Evolutionary conservation across 1,140 invertebrate species (phyloP), one percentile per base, ranked within the genome.

Genomic region (Trichonephila clavipes): DNA sequence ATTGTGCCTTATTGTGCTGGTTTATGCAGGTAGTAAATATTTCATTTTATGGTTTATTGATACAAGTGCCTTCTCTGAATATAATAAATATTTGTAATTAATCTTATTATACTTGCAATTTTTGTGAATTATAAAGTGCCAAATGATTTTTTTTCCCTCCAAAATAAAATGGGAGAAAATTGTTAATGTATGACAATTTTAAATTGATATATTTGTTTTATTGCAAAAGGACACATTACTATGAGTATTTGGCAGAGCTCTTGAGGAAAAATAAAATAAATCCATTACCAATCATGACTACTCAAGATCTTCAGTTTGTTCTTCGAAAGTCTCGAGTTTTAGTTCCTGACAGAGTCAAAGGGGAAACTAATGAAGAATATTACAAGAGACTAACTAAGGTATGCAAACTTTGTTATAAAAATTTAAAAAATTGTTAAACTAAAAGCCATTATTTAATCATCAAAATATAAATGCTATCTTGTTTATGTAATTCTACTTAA

Each of bases 211-310:
- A 5, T 59, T 59, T 7, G 6, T 77, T 72, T 94, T 95, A 94
- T 93, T 94, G 94, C 96, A 97, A 88, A 96, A 99, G 98, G 97
- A 97, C 96, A 95, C 98, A 99, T 96, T 98, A 98, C 96, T 96
- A 98, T 96, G 98, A 99, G 96, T 98, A 98, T 96, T 96, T 99
- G 95, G 97, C 97, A 95, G 96, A 96, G 94, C 96, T 98, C 95
- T 97, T 98, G 95, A 97, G 97, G 95, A 95, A 96, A 94, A 96
- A 97, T 95, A 96, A 96, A 83, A 95, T 98, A 95, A 98, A 98
- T 96, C 97, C 98, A 51, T 96, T 98, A 95, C 95, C 96, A 59
- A 97, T 98, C 83, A 96, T 98, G 96, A 97, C 96, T 62, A 96
- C 97, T 94, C 98, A 98, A 94, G 98, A 98, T 96, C 96, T 98